These are phyloP conservation scores for Lobophora halterata DNA, from an alignment of 2,888 invertebrate genomes.

Conservation along the genomic window DNA sequence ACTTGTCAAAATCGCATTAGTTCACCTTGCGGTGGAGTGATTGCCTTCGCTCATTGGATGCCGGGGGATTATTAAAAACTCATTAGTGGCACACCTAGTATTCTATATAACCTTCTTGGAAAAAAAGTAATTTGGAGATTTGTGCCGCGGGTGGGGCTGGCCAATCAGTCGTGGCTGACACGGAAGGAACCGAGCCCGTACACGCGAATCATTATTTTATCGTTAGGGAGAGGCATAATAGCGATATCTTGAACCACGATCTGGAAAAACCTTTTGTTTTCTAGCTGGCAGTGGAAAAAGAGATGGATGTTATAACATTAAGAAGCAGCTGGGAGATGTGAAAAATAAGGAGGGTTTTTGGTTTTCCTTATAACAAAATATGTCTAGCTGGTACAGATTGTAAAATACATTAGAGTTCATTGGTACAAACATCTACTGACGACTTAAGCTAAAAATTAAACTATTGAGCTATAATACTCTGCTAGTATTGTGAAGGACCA, in stretches of 20 bases:
- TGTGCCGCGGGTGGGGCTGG: constrained; percentile 53
- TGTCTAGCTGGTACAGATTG: constrained; percentile 1
- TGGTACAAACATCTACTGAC: too few species aligned
- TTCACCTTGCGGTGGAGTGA: constrained; percentile 58
- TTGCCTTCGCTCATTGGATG: constrained; percentile 70
- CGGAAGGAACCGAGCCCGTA: constrained; percentile 67
- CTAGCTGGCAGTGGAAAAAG: constrained; percentile 27
- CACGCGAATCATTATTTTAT: constrained; percentile 79
- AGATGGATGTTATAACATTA: constrained; percentile 28
- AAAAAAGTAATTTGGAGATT: constrained; percentile 75
- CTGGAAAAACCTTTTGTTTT: constrained; percentile 46
- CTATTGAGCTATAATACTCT: background rate
- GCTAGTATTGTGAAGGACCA: constrained; percentile 10
- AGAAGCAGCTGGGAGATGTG: constrained; percentile 18
- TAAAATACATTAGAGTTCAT: background rate
- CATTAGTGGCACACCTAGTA: constrained; percentile 76
- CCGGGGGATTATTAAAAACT: constrained; percentile 75
- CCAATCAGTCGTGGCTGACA: constrained; percentile 76
- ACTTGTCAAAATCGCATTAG: constrained; percentile 81
- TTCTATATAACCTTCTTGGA: constrained; percentile 54
- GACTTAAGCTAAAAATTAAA: too few species aligned
- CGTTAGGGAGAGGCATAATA: constrained; percentile 71
- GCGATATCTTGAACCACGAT: constrained; percentile 53
- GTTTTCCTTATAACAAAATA: constrained; percentile 11
- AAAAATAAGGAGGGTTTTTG: constrained; percentile 19